Conservation (phyloP, 2,888 invertebrate species). For the Acanthoscelides obtectus region DNA sequence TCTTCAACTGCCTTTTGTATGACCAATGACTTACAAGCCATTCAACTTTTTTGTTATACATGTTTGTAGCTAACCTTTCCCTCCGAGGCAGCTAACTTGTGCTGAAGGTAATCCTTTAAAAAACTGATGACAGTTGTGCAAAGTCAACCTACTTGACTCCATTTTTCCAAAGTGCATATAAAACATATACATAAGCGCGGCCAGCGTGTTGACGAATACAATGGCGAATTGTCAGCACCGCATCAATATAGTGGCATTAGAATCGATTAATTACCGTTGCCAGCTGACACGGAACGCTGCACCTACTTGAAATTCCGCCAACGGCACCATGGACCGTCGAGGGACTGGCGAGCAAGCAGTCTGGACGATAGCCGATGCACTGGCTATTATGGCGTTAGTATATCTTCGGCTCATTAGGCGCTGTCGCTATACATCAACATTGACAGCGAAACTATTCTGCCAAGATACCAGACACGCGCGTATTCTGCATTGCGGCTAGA, state of each 20-base stretch:
- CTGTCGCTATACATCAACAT: neutral
- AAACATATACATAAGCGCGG: too few relatives aligned
- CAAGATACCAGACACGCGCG: neutral
- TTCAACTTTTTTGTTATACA: too few relatives aligned
- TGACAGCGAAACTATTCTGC: neutral
- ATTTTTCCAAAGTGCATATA: too few relatives aligned
- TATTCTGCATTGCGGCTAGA: neutral
- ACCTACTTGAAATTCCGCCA: neutral
- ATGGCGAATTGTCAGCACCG: too few relatives aligned
- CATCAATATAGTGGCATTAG: neutral
- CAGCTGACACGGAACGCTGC: neutral
- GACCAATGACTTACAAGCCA: too few relatives aligned
- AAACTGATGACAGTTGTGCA: too few relatives aligned
- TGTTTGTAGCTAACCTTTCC: too few relatives aligned
- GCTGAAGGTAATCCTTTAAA: too few relatives aligned
- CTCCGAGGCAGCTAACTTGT: too few relatives aligned
- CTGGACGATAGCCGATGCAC: neutral
- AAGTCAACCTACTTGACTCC: too few relatives aligned
- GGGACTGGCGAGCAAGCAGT: neutral
- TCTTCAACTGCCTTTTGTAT: too few relatives aligned
- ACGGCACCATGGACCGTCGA: neutral
- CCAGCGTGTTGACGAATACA: too few relatives aligned
- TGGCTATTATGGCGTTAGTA: neutral
- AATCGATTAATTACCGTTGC: neutral
- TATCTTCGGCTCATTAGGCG: neutral